A percentile compares a stretch with the other conserved stretches of the same genome.
phyloP scores from a whole-genome alignment of 2,113 vertebrate genomes.

The Gymnogyps californianus region DNA sequence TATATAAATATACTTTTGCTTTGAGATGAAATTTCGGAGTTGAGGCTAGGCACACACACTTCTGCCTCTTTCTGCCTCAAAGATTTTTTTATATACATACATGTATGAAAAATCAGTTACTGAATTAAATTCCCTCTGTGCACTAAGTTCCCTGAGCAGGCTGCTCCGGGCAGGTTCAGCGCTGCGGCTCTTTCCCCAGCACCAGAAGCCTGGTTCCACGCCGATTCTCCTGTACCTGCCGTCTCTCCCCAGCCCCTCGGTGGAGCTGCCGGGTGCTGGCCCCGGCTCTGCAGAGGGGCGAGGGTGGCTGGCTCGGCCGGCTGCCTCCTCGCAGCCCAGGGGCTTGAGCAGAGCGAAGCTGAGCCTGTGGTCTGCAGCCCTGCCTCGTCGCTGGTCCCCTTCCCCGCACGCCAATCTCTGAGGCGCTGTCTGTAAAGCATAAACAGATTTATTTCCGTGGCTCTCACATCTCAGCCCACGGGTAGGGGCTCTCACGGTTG shows the following conservation, averaged over 20 bases:
- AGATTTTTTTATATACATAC: background rate
- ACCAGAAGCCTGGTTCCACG: background rate
- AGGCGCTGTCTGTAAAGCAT: background rate
- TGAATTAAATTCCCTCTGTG: background rate
- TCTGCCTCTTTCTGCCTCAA: background rate
- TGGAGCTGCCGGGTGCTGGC: background rate
- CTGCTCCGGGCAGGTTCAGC: background rate
- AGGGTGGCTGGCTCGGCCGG: no score
- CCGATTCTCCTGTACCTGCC: background rate
- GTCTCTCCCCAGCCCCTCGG: background rate
- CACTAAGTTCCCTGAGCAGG: background rate
- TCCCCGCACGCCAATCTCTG: rapidly evolving
- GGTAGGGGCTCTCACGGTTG: rapidly evolving
- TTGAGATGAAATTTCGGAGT: background rate
- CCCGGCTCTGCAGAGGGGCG: background rate
- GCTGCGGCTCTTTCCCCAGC: background rate
- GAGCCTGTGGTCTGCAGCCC: no score
- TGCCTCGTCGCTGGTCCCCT: background rate
- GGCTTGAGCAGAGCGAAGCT: background rate
- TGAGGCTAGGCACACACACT: background rate
- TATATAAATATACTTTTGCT: background rate
- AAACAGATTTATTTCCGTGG: background rate
- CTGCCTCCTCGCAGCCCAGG: background rate
- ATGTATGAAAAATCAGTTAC: background rate
- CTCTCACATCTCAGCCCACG: rapidly evolving